Evolutionary conservation across 2,113 vertebrate species (phyloP).

Genomic region (Acinonyx jubatus): DNA sequence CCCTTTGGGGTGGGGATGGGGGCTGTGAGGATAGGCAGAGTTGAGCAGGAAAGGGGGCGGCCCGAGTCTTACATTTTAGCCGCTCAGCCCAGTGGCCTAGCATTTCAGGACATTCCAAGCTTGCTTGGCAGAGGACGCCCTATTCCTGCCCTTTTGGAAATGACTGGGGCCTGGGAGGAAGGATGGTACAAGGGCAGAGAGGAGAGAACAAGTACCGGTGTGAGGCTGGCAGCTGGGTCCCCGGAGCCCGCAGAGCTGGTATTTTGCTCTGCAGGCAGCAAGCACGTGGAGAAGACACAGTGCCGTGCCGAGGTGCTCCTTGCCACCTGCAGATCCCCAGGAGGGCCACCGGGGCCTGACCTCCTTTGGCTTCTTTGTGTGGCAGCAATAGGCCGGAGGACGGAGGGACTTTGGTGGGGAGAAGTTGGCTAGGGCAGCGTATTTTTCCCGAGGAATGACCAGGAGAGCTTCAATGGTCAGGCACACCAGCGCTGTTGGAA

Average conservation of each 20-base stretch:
- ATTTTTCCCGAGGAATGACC: not conserved
- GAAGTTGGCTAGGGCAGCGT: not conserved
- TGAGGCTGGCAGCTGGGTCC: not conserved
- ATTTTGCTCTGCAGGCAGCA: not conserved
- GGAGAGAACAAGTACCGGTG: not conserved
- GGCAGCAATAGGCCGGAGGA: not conserved
- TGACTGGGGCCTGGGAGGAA: not conserved
- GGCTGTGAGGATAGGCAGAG: not conserved
- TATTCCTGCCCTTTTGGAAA: not conserved
- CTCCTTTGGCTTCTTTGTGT: not conserved
- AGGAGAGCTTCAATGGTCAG: not conserved
- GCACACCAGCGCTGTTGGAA: not conserved
- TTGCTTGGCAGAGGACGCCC: not conserved
- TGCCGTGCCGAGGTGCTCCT: not conserved
- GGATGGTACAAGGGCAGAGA: constrained; percentile 55
- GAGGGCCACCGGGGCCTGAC: not conserved
- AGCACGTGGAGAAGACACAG: not conserved
- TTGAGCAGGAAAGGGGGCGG: no score
- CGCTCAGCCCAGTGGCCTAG: not conserved
- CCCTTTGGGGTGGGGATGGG: not conserved
- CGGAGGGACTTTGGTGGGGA: not conserved
- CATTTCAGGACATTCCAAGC: not conserved
- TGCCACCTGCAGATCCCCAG: not conserved
- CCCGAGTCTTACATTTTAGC: not conserved
- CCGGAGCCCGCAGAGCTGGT: not conserved